Evolutionary conservation across 2,797 vertebrate species (phyloP).

Genomic region (Astyanax mexicanus): DNA sequence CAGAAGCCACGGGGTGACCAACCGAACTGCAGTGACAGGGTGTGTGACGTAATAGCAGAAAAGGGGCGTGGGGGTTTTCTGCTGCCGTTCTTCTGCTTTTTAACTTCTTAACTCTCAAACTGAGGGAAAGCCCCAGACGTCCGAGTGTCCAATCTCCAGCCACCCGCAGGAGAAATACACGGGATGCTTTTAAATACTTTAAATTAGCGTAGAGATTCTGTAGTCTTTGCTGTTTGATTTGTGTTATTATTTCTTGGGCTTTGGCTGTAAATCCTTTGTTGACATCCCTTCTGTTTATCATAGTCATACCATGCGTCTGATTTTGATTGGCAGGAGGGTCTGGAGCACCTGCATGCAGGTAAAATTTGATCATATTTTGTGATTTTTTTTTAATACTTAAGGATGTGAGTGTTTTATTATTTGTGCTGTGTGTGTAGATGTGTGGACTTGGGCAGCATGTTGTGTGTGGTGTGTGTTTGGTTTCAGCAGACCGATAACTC

Average conservation of each 20-base stretch:
- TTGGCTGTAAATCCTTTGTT: too few species aligned
- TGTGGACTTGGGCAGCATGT: not conserved
- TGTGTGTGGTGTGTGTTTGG: not conserved
- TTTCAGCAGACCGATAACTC: not conserved
- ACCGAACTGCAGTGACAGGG: constrained; percentile 3
- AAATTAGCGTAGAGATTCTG: not conserved
- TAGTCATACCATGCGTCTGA: not conserved
- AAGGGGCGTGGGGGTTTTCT: constrained; percentile 1
- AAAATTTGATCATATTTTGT: too few species aligned
- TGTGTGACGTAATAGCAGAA: constrained; percentile 6
- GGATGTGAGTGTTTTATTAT: not conserved
- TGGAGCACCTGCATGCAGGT: not conserved
- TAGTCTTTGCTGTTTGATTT: not conserved
- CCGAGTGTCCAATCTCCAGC: not conserved
- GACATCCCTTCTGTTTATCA: not conserved
- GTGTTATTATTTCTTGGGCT: not conserved
- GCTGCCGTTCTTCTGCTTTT: not conserved
- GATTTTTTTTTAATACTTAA: not conserved
- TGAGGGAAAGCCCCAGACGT: constrained; percentile 6
- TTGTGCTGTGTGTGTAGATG: not conserved
- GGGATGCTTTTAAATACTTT: not conserved
- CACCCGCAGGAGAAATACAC: not conserved
- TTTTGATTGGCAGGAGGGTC: not conserved
- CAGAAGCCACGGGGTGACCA: constrained; percentile 29
- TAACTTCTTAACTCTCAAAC: not conserved